Evolutionary conservation across 1,140 invertebrate genomes (phyloP).

Genomic region (Drosophila auraria): DNA sequence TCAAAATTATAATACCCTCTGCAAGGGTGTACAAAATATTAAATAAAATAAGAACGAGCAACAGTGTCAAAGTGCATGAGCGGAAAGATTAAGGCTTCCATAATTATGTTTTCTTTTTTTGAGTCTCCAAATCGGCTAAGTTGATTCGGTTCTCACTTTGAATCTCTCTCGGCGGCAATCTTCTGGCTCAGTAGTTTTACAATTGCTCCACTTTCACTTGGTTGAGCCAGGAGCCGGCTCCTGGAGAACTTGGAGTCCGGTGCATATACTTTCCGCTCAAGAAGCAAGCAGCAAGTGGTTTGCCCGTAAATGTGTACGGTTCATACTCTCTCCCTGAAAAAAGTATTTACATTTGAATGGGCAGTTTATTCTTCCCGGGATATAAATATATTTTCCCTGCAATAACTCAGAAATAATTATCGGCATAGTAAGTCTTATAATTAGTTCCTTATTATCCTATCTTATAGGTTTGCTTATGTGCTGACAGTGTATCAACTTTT

Average conservation of each 20-base stretch:
- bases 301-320: background rate
- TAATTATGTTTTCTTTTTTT: conserved; percentile 64
- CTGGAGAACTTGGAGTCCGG: background rate
- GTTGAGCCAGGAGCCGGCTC: conserved; percentile 9
- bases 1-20: too few relatives aligned
- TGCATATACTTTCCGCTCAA: conserved; percentile 5
- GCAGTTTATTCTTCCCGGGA: background rate
- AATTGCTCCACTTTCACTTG: conserved; percentile 28
- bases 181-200: conserved; percentile 12
- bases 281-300: background rate
- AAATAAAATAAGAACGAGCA: background rate
- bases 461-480: too few relatives aligned
- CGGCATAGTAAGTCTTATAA: too few relatives aligned
- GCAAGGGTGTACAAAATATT: too few relatives aligned
- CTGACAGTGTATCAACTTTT: background rate
- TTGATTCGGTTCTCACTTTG: conserved; percentile 13
- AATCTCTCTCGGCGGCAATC: background rate
- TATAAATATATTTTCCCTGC: background rate
- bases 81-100: conserved; percentile 64
- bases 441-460: too few relatives aligned
- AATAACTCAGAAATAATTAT: too few relatives aligned
- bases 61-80: conserved; percentile 69
- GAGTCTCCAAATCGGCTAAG: background rate
- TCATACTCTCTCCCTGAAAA: background rate
- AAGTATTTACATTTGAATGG: background rate